Conservation (phyloP, 1,140 invertebrate genomes). For the Oreohelix idahoensis region DNA sequence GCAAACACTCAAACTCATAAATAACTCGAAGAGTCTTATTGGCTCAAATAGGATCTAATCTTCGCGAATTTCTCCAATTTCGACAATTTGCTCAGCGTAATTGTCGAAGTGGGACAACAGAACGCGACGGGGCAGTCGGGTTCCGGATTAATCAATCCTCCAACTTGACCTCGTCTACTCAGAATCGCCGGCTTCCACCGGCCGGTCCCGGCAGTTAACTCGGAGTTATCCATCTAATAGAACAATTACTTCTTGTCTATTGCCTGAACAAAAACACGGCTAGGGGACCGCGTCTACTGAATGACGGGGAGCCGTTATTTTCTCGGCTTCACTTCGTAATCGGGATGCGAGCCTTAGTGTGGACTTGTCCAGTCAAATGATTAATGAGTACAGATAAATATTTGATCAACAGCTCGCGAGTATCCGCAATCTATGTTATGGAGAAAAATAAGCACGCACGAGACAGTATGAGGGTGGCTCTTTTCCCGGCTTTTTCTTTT, state of each 20-base stretch:
- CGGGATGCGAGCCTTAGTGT: not conserved
- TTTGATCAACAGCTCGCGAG: constrained; percentile 25
- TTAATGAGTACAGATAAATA: constrained; percentile 36
- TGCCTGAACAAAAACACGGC: constrained; percentile 35
- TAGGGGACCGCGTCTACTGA: not conserved
- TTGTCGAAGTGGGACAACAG: constrained; percentile 36
- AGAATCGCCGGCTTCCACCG: not conserved
- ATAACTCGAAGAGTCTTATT: constrained; percentile 38
- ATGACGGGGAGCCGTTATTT: constrained; percentile 4
- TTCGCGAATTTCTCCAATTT: constrained; percentile 36
- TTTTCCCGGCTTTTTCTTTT: not conserved
- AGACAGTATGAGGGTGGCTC: not conserved
- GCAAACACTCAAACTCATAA: constrained; percentile 31
- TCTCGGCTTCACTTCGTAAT: constrained; percentile 22
- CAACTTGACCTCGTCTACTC: constrained; percentile 16
- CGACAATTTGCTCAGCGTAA: constrained; percentile 42
- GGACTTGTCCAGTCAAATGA: constrained; percentile 11
- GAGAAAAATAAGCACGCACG: not conserved
- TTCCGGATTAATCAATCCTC: constrained; percentile 25
- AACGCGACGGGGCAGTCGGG: constrained; percentile 16
- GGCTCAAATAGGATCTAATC: constrained; percentile 38
- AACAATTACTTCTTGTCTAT: constrained; percentile 43
- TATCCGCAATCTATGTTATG: constrained; percentile 23
- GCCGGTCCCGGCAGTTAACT: constrained; percentile 30
- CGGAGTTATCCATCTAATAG: constrained; percentile 43